These are phyloP conservation scores for Rachycentron canadum DNA, from an alignment of 2,797 vertebrate species.

Conservation along the genomic window DNA sequence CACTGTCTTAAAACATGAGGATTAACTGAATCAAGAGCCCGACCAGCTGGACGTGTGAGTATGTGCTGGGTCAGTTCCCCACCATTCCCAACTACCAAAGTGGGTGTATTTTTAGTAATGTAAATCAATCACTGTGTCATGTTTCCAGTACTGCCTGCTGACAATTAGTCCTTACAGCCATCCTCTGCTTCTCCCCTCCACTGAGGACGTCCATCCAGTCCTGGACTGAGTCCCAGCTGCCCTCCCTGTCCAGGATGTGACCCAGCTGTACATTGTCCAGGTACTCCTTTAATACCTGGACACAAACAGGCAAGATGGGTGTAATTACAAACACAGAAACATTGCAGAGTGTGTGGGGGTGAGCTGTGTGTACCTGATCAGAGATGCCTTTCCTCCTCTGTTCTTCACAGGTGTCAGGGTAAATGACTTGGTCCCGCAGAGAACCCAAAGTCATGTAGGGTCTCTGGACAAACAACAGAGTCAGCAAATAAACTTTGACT, in stretches of 20 bases:
- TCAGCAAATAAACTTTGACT: background rate
- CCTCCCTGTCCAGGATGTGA: conserved; percentile 95
- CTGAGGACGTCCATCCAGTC: conserved; percentile 99
- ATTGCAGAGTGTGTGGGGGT: background rate
- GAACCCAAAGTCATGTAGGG: conserved; percentile 98
- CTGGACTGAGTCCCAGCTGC: conserved; percentile 94
- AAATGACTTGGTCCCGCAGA: conserved; percentile 97
- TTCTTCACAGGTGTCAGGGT: conserved; percentile 93
- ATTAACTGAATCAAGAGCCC: background rate
- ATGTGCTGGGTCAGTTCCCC: background rate
- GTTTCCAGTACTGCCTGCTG: background rate
- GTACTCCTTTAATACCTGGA: conserved; percentile 95
- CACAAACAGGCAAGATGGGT: background rate
- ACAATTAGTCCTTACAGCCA: conserved; percentile 89
- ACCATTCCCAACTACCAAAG: background rate
- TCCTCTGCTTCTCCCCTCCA: conserved; percentile 98
- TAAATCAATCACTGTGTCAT: background rate
- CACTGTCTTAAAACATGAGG: background rate
- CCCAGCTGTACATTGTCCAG: conserved; percentile 96
- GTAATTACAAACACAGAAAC: background rate
- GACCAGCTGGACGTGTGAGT: background rate
- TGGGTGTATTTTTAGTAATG: background rate
- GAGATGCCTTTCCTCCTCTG: conserved; percentile 94
- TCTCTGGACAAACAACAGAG: conserved; percentile 83
- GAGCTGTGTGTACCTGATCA: conserved; percentile 85